Base-by-base conservation (phyloP, 2,888 invertebrate genomes). In the Latheticus oryzae region DNA sequence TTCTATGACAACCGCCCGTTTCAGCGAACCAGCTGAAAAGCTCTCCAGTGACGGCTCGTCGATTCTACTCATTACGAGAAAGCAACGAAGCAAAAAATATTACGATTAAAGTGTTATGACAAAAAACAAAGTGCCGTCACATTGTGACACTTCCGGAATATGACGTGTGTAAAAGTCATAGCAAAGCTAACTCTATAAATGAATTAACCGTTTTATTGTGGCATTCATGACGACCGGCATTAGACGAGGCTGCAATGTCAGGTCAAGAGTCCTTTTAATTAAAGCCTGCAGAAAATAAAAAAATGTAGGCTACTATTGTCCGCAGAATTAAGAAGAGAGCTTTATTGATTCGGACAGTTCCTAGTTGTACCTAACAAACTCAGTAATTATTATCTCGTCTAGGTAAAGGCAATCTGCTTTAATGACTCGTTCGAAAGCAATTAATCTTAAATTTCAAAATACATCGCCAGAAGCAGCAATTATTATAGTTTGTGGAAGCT, bases 1-100 rank as follows among this genome's bases (percentile, higher is more conserved):
- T 50, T 33, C 59, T 45, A 62, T 62, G 56, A 52, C 59, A 37
- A 62, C 61, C 59, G 43, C 48, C 50, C 54, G 38, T 58, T 47
- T 53, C 40, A 19, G 47, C 58, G 47, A 38, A 16, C 40, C 30
- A 47, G 35, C 40, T 48, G 47, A 48, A 53, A 56, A 52, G 52
- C 30, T 37, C 38, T 45, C 13, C 45, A 58, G 30, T 37, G 28
- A 24, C 45, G 53, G 28, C 43, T 47, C 38, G 45, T 45, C 54
- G 17, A 28, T 16, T 43, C 30, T 30, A 17, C 30, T 43, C 21
- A 33, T 35, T 48, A 33, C 32, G 33, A 45, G 33, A 17, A 19
- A 30, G 43, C 43, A 26, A 8, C 32, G 17, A 45, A 43, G 17
- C 28, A 43, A 43, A 43, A 43, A 30, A 42, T n/a, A n/a, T n/a